phyloP scores from a whole-genome alignment of 2,113 vertebrate species.

The Oreocharis arfaki region DNA sequence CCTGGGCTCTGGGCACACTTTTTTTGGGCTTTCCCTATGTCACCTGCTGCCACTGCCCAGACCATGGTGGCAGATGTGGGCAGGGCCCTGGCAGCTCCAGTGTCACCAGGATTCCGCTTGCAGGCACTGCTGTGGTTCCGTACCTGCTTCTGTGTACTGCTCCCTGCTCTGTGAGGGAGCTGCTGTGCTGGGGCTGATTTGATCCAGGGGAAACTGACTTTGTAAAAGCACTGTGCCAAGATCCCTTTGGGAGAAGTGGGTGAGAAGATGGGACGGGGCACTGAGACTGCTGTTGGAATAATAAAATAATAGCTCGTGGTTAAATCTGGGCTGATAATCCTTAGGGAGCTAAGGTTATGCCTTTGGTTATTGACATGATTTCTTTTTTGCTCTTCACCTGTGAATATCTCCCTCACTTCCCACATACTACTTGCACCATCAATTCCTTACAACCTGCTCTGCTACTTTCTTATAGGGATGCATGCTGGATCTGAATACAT shows the following conservation, averaged over 20 bases:
- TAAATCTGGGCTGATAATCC: not conserved
- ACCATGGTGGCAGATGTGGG: not conserved
- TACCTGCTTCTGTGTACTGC: not conserved
- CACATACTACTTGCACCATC: not conserved
- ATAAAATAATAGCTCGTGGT: not conserved
- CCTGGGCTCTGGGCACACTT: not conserved
- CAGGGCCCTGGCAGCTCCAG: not conserved
- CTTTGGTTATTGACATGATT: not conserved
- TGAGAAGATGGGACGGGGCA: not conserved
- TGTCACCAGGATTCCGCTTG: not conserved
- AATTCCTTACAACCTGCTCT: not conserved
- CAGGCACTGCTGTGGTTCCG: not conserved
- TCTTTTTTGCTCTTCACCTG: not conserved
- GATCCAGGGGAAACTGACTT: rapidly evolving
- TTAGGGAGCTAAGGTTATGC: not conserved
- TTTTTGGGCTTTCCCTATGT: not conserved
- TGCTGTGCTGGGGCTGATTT: not conserved
- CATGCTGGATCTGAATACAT: not conserved
- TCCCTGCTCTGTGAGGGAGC: not conserved
- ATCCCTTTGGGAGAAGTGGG: not conserved
- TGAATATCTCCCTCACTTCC: not conserved
- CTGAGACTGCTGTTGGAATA: not conserved
- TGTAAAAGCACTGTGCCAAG: not conserved
- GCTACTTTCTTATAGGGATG: not conserved
- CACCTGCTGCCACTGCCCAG: not conserved